A percentile compares a stretch with the other conserved stretches of the same genome.
These are phyloP conservation scores for Chiloscyllium punctatum DNA, from an alignment of 2,797 vertebrate species.

Conservation along the genomic window DNA sequence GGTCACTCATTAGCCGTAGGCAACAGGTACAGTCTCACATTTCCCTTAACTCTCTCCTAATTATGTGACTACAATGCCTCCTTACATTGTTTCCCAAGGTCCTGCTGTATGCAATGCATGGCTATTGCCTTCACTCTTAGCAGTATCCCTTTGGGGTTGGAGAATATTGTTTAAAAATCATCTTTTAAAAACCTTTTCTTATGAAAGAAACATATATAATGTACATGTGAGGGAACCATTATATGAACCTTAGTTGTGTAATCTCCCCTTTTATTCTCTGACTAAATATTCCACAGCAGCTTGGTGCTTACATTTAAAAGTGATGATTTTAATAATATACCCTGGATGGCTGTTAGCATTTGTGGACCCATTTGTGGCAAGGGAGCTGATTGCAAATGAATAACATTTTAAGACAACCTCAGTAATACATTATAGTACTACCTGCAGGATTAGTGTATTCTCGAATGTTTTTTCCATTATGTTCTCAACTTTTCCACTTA, in stretches of 20 bases:
- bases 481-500: not conserved
- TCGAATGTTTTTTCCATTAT: not conserved
- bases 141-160: not conserved
- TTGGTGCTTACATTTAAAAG: not conserved
- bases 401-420: not conserved
- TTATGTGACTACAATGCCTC: not conserved
- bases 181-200: no score
- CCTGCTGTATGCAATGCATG: not conserved
- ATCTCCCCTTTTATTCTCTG: not conserved
- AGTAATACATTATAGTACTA: not conserved
- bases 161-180: not conserved
- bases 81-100: not conserved
- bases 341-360: not conserved
- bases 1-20: conserved; percentile 27
- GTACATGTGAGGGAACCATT: no score
- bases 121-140: not conserved
- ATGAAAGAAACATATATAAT: not conserved
- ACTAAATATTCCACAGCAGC: not conserved
- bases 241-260: not conserved
- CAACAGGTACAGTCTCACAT: not conserved
- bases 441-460: not conserved
- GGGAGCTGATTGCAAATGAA: not conserved
- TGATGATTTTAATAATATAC: not conserved
- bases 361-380: not conserved
- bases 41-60: not conserved